These are phyloP conservation scores for Mormyrus proboscirostris DNA, from an alignment of 2,797 vertebrate species.

Conservation along the genomic window DNA sequence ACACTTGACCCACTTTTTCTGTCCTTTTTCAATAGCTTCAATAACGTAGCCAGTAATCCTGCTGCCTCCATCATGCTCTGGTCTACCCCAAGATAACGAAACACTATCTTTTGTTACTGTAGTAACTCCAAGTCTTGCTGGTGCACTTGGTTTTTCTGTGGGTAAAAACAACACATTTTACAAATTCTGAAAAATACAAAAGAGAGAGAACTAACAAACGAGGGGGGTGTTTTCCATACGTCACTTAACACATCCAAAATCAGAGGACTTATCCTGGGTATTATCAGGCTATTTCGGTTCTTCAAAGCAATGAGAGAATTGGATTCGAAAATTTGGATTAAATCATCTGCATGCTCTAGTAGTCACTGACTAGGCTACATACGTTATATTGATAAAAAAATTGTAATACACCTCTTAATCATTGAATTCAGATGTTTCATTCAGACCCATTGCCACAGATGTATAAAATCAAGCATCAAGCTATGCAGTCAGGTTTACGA, in stretches of 20 bases:
- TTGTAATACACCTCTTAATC: neutral
- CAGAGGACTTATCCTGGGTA: neutral
- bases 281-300: neutral
- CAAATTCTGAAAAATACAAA: neutral
- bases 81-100: conserved; percentile 85
- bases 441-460: neutral
- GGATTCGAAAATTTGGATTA: neutral
- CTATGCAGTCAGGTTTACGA: neutral
- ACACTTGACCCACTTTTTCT: conserved; percentile 92
- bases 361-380: neutral
- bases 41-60: conserved; percentile 81
- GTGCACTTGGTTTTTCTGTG: conserved; percentile 92
- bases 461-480: neutral
- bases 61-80: conserved; percentile 93
- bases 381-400: neutral
- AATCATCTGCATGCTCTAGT: neutral
- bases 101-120: conserved; percentile 85
- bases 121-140: conserved; percentile 84
- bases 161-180: conserved; percentile 12
- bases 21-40: conserved; percentile 91
- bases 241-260: neutral
- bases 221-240: neutral
- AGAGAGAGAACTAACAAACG: neutral
- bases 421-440: neutral
- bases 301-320: neutral